Base-by-base conservation (phyloP, 1,140 invertebrate species). In the Drosophila leontia region DNA sequence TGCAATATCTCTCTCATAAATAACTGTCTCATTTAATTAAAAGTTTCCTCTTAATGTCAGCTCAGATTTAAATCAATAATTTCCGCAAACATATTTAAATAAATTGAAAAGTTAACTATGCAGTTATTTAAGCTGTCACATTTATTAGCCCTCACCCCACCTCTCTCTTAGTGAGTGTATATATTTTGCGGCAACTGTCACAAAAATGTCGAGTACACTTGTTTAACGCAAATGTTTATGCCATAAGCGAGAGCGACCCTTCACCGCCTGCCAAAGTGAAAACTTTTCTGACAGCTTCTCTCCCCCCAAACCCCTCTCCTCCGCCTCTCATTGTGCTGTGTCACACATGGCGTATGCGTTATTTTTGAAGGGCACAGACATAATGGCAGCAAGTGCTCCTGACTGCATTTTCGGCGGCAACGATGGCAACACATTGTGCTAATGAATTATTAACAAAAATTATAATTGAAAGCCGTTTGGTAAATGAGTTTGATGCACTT, bases 391-490 rank as follows among this genome's bases (percentile, higher is more conserved):
- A 39, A 41, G 53, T 19, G 62, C 39, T 74, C 55, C 69, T 75
- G 82, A 56, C 72, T 85, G 78, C 75, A 82, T 86, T 80, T 77
- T 41, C 51, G 57, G 53, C 57, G 42, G 51, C 39, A 47, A 37
- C 67, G 57, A 61, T 62, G 60, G 70, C 82, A 68, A 87, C 82
- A 86, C 71, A 76, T 87, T 88, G 67, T 75, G 78, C 85, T 88
- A 90, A 88, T 88, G 69, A 88, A 90, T 84, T 84, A 88, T 88
- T 88, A 90, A 84, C 83, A 69, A 62, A 88, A 87, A 80, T 84
- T 88, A 88, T 87, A 87, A 87, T 87, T 87, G 83, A 87, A 88
- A 87, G 80, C 84, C 77, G 84, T 77, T 88, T 75, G 76, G 42
- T 77, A 84, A 87, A 87, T 78, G 84, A 87, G 84, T 88, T 88